Evolutionary conservation across 1,140 invertebrate species (phyloP), one percentile per base, ranked within the genome.

Genomic region (Drosophila carrolli): DNA sequence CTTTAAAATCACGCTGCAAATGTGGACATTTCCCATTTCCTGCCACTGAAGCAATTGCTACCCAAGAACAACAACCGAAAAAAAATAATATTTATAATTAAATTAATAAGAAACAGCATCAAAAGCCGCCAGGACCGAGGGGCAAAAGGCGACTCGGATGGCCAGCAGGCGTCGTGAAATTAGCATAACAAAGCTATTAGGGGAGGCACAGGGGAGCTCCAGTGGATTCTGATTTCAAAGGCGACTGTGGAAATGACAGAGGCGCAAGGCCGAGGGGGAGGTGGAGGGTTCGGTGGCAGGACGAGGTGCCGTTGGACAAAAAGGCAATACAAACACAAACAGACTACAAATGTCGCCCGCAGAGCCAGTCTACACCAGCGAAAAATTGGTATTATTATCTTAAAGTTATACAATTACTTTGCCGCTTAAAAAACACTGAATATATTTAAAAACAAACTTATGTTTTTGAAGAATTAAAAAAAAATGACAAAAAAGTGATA

Each of bases 111-210:
- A 70, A 73, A 32, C 76, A 61, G 62, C 66, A 77, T 63, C 76
- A 75, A 48, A 65, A 48, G 43, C 16, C 59, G 72, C 40, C 44
- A 9, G 58, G 10, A n/a, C 19, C 13, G 54, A 35, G 37, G 35
- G 32, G 14, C 44, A 43, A 70, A 55, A 50, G 68, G 75, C 83
- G 48, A 58, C 78, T 78, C 68, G 60, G 32, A 82, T 79, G 83
- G 75, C 82, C 78, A 82, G 79, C 75, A 88, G 82, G 78, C 82
- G 84, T 76, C 79, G 72, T 55, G 63, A 86, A 88, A 88, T 88
- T 89, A 88, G 84, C 83, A 88, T 88, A 80, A 88, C 83, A 88
- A 83, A 88, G 83, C 76, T 79, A 88, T 88, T 88, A 88, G 70
- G 50, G 13, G 48, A 68, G 70, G 58, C 60, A 23, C 50, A 43